A percentile compares a stretch with the other conserved stretches of the same genome.
Conservation (phyloP, 2,888 invertebrate genomes). For the Hydroisotoma schaefferi region DNA sequence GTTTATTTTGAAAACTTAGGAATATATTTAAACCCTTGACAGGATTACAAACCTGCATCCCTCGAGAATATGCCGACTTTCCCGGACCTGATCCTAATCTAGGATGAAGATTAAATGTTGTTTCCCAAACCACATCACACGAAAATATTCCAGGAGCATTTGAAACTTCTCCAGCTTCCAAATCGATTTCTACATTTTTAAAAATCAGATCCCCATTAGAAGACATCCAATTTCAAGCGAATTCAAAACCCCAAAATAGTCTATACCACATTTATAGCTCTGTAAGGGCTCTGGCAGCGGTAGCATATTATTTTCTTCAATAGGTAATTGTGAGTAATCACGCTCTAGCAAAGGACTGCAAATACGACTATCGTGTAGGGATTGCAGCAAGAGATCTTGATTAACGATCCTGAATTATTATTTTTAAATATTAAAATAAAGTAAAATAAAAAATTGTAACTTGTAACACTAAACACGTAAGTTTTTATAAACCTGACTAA, state of each 20-base stretch:
- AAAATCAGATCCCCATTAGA: neutral
- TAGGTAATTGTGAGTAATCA: constrained; percentile 52
- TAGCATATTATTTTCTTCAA: constrained; percentile 1
- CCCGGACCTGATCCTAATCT: constrained; percentile 64
- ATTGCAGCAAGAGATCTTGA: constrained; percentile 66
- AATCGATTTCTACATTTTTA: constrained; percentile 2
- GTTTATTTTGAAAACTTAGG: too few relatives aligned
- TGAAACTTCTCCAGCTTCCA: constrained; percentile 28
- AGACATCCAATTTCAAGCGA: too few relatives aligned
- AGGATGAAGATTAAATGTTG: constrained; percentile 66
- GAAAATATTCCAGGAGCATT: constrained; percentile 63
- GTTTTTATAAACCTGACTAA: constrained; percentile 29
- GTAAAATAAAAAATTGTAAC: constrained; percentile 44
- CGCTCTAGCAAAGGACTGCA: constrained; percentile 67
- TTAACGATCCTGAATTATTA: constrained; percentile 66
- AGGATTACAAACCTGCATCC: constrained; percentile 52
- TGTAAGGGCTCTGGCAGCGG: too few relatives aligned
- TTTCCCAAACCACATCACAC: constrained; percentile 70
- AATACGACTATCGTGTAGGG: constrained; percentile 63
- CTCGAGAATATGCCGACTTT: constrained; percentile 60
- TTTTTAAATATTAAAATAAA: too few relatives aligned
- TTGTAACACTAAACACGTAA: neutral
- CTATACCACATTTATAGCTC: too few relatives aligned
- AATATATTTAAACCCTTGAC: too few relatives aligned
- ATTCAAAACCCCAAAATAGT: too few relatives aligned